These are phyloP conservation scores for Ahaetulla prasina DNA, from an alignment of 2,113 vertebrate genomes.

Conservation along the genomic window DNA sequence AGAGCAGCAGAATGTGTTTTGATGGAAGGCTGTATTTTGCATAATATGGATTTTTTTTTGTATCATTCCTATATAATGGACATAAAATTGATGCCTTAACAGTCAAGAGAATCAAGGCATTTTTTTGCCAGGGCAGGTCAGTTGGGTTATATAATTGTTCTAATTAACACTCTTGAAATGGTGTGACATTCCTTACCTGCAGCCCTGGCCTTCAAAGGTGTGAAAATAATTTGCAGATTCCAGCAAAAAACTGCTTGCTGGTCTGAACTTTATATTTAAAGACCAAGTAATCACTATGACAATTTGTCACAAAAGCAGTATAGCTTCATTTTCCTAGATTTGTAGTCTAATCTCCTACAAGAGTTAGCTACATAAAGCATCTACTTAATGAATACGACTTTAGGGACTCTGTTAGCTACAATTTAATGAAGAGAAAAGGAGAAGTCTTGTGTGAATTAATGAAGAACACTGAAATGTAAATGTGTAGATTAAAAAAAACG, in stretches of 20 bases:
- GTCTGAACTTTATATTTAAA: constrained; percentile 30
- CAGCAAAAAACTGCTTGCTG: constrained; percentile 16
- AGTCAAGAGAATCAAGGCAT: background rate
- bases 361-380: constrained; percentile 3
- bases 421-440: constrained; percentile 54
- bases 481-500: constrained; percentile 17
- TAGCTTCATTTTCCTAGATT: constrained; percentile 47
- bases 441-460: constrained; percentile 59
- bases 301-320: constrained; percentile 34
- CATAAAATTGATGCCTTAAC: background rate
- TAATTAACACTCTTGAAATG: constrained; percentile 33
- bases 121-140: constrained; percentile 31
- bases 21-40: fast-evolving
- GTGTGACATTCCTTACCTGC: constrained; percentile 22
- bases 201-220: constrained; percentile 22
- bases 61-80: background rate
- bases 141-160: constrained; percentile 16
- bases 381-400: background rate
- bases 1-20: background rate
- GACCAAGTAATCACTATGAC: constrained; percentile 48
- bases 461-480: constrained; percentile 34
- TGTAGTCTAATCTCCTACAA: constrained; percentile 25
- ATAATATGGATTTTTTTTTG: background rate
- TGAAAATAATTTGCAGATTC: constrained; percentile 33
- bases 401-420: constrained; percentile 33